These are phyloP conservation scores for Telenomus remus DNA, from an alignment of 1,140 invertebrate genomes.

Conservation along the genomic window DNA sequence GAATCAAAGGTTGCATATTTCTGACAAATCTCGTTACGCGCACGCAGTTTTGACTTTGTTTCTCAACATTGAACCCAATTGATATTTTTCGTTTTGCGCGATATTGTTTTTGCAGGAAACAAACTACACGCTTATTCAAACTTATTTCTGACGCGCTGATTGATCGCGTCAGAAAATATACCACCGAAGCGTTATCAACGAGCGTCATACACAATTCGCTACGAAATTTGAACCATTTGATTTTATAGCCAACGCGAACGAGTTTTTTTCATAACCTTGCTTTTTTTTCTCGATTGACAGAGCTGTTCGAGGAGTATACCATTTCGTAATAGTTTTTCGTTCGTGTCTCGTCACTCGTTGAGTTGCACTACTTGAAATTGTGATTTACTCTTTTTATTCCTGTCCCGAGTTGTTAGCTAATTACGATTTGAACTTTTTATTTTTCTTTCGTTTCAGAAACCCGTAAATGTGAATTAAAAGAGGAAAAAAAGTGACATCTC, in stretches of 20 bases:
- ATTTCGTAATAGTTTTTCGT: constrained; percentile 4
- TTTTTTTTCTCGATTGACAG: no score
- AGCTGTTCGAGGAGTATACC: background rate
- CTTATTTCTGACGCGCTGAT: no score
- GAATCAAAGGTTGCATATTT: constrained; percentile 52
- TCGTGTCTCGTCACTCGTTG: constrained; percentile 16
- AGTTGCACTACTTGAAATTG: constrained; percentile 4
- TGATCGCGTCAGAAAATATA: no score
- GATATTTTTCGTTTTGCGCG: no score
- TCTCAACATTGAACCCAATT: constrained; percentile 21
- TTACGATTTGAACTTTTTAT: background rate
- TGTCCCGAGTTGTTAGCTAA: no score
- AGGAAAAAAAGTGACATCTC: constrained; percentile 71
- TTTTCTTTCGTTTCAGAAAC: background rate
- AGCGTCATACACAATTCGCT: no score
- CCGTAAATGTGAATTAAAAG: constrained; percentile 17
- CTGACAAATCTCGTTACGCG: constrained; percentile 36
- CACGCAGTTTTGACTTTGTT: constrained; percentile 20
- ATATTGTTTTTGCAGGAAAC: no score
- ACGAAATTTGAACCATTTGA: no score
- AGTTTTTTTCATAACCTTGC: no score
- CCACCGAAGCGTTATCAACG: no score
- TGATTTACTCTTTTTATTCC: background rate
- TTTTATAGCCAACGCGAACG: no score
- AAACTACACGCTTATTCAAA: no score